Conservation (phyloP, 1,140 invertebrate species). For the Drosophila ficusphila region DNA sequence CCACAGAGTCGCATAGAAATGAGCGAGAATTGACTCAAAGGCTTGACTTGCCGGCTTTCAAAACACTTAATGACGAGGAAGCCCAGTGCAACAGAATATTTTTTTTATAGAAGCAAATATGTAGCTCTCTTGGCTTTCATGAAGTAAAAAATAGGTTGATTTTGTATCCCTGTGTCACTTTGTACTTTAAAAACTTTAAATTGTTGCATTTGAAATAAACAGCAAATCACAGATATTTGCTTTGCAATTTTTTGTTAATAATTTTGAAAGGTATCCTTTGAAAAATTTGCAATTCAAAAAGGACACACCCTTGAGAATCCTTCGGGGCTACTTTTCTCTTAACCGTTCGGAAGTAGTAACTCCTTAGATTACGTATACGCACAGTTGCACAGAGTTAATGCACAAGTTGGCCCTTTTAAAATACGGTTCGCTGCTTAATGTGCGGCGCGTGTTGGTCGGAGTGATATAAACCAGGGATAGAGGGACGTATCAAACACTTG, state of each 20-base stretch:
- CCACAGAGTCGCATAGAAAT: slow-evolving; percentile 30
- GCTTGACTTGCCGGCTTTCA: slow-evolving; percentile 25
- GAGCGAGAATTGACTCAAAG: slow-evolving; percentile 53
- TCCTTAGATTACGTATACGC: slow-evolving; percentile 61
- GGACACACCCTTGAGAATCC: neutral
- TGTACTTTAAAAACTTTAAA: too few relatives aligned
- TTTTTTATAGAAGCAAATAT: slow-evolving; percentile 2
- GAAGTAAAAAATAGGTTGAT: neutral
- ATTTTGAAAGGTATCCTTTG: too few relatives aligned
- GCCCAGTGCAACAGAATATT: slow-evolving; percentile 2
- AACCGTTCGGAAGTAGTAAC: slow-evolving; percentile 18
- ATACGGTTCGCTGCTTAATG: slow-evolving; percentile 60
- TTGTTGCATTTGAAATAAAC: neutral
- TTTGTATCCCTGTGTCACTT: too few relatives aligned
- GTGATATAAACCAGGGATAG: slow-evolving; percentile 13
- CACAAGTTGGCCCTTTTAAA: slow-evolving; percentile 50
- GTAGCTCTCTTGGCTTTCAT: neutral
- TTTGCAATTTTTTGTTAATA: neutral
- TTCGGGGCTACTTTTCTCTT: neutral
- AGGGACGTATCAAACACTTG: slow-evolving; percentile 41
- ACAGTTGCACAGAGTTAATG: slow-evolving; percentile 60
- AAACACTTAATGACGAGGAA: slow-evolving; percentile 20
- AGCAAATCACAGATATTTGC: neutral
- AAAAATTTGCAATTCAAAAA: neutral
- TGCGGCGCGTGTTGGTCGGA: slow-evolving; percentile 61